Conservation (phyloP, 2,113 vertebrate genomes). For the Chlamydotis undulata region DNA sequence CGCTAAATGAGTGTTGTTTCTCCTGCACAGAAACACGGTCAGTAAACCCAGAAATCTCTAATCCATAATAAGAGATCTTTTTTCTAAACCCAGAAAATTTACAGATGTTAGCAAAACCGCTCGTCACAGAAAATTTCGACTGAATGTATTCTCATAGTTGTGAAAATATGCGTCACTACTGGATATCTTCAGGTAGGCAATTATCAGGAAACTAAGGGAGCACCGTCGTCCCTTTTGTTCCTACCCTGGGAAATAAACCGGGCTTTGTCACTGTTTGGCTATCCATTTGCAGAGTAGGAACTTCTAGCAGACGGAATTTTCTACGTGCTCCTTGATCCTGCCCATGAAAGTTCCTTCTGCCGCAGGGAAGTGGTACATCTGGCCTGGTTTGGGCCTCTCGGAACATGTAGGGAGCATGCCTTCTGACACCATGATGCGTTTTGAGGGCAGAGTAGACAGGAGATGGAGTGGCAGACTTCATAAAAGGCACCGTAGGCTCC, state of each 20-base stretch:
- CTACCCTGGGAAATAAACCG: background rate
- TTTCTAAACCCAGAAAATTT: background rate
- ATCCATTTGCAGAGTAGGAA: background rate
- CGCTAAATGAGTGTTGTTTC: background rate
- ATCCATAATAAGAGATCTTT: background rate
- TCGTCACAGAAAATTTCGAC: background rate
- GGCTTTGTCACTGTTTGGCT: background rate
- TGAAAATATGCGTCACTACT: background rate
- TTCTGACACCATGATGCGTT: background rate
- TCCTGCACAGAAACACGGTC: background rate
- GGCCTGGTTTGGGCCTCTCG: accelerated
- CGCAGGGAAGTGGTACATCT: background rate
- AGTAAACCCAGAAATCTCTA: background rate
- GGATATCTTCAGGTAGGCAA: background rate
- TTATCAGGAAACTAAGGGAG: background rate
- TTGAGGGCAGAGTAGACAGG: background rate
- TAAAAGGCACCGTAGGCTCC: background rate
- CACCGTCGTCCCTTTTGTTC: background rate
- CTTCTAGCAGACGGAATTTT: background rate
- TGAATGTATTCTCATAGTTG: background rate
- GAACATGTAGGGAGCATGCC: accelerated
- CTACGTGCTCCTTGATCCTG: background rate
- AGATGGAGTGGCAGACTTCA: accelerated
- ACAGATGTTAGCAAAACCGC: background rate
- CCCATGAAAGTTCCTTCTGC: accelerated